A percentile compares a stretch with the other conserved stretches of the same genome.
These are phyloP conservation scores for Eurystomus glaucurus DNA, from an alignment of 2,797 vertebrate species.

Conservation along the genomic window DNA sequence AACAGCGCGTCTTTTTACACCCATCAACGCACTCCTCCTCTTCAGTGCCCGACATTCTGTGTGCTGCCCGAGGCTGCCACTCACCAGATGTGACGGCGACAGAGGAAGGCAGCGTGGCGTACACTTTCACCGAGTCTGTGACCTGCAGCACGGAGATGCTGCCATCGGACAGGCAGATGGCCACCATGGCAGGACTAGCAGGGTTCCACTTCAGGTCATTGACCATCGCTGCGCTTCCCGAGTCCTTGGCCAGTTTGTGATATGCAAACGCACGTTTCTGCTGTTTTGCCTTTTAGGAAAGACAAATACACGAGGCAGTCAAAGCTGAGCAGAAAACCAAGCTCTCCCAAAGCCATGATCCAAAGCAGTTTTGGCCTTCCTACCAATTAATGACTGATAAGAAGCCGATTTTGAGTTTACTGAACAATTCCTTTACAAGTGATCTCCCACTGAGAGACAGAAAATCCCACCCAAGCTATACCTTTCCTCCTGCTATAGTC, in stretches of 20 bases:
- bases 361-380: neutral
- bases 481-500: neutral
- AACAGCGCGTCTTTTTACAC: neutral
- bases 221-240: conserved; percentile 75
- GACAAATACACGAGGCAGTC: neutral
- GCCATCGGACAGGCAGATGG: conserved; percentile 91
- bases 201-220: conserved; percentile 98
- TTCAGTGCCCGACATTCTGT: neutral
- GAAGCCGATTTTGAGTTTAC: neutral
- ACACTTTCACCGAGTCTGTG: conserved; percentile 84
- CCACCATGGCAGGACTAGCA: conserved; percentile 83
- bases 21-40: fast-evolving
- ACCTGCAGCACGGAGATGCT: conserved; percentile 93
- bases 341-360: neutral
- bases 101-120: conserved; percentile 85
- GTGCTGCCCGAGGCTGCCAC: conserved; percentile 31
- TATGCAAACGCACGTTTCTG: conserved; percentile 91
- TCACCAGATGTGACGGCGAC: conserved; percentile 92
- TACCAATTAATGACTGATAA: neutral
- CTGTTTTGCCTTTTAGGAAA: conserved; percentile 82
- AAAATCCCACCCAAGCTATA: neutral
- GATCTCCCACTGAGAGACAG: neutral
- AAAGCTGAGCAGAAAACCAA: neutral
- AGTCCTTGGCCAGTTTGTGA: conserved; percentile 83
- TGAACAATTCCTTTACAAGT: neutral